Conservation (phyloP, 2,888 invertebrate genomes). For the Sphecodes monilicornis region DNA sequence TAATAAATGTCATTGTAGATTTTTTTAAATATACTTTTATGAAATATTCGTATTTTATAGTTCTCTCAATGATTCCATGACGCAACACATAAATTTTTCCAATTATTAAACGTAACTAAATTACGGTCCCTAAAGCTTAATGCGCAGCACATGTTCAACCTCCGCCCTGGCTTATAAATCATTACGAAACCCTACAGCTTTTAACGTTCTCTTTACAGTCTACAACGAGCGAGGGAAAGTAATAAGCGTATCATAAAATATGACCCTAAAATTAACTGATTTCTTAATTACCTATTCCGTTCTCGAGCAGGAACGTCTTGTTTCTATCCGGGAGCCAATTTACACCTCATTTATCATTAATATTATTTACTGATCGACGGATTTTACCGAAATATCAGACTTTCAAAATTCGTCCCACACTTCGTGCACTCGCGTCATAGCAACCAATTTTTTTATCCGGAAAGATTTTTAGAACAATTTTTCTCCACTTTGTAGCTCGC, state of each 20-base stretch:
- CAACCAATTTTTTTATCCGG: background rate
- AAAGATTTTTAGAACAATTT: background rate
- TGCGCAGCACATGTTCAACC: constrained; percentile 77
- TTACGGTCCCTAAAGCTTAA: constrained; percentile 72
- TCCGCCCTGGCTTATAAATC: constrained; percentile 76
- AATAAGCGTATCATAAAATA: constrained; percentile 77
- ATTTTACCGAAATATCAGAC: background rate
- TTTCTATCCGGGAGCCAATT: constrained; percentile 69
- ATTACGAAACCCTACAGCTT: constrained; percentile 64
- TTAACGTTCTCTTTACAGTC: constrained; percentile 71
- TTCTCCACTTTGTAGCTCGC: no score
- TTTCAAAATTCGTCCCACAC: background rate
- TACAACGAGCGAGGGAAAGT: constrained; percentile 58
- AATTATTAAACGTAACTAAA: constrained; percentile 63
- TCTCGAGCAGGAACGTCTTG: constrained; percentile 66
- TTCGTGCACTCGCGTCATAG: background rate
- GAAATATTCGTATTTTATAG: no score
- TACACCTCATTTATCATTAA: constrained; percentile 74
- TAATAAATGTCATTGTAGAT: background rate
- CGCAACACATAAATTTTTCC: constrained; percentile 12
- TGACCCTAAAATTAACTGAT: constrained; percentile 82
- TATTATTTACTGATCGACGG: constrained; percentile 41
- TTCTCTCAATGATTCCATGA: background rate
- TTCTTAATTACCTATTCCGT: constrained; percentile 81
- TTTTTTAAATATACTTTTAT: background rate